Conservation (phyloP, 1,140 invertebrate species). For the Pseudomyrmex cubaensis region DNA sequence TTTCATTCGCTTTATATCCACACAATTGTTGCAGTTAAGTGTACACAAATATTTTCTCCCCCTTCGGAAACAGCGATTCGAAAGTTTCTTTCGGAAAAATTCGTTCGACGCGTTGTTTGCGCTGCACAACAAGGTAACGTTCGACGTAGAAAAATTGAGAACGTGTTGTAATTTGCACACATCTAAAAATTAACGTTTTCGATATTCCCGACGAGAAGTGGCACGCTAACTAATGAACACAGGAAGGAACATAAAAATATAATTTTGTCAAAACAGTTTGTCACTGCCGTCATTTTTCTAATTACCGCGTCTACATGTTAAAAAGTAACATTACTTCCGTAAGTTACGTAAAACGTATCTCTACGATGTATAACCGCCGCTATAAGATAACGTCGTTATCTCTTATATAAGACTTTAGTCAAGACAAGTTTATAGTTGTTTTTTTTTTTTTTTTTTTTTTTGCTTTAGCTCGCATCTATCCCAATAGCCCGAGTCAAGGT, state of each 20-base stretch:
- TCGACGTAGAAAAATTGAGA: conserved; percentile 10
- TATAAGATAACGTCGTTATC: too few relatives aligned
- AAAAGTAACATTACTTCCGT: too few relatives aligned
- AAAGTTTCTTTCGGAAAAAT: neutral
- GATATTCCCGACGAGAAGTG: neutral
- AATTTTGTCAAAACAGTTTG: too few relatives aligned
- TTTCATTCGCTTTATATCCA: neutral
- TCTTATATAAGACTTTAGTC: too few relatives aligned
- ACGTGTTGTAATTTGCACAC: conserved; percentile 1
- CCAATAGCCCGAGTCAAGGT: neutral
- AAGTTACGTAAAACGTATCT: too few relatives aligned
- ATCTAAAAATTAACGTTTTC: conserved; percentile 10
- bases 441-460: too few relatives aligned
- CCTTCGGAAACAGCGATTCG: neutral
- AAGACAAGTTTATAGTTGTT: too few relatives aligned
- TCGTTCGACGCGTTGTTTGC: neutral
- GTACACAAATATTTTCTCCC: conserved; percentile 18
- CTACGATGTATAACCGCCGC: too few relatives aligned
- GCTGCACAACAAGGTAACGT: neutral
- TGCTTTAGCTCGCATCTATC: too few relatives aligned
- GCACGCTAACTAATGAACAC: neutral
- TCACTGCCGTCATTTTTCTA: too few relatives aligned
- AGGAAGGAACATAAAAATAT: too few relatives aligned
- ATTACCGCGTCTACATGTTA: too few relatives aligned
- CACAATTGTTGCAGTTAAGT: neutral